These are phyloP conservation scores for Cydia amplana DNA, from an alignment of 1,140 invertebrate genomes.

Conservation along the genomic window DNA sequence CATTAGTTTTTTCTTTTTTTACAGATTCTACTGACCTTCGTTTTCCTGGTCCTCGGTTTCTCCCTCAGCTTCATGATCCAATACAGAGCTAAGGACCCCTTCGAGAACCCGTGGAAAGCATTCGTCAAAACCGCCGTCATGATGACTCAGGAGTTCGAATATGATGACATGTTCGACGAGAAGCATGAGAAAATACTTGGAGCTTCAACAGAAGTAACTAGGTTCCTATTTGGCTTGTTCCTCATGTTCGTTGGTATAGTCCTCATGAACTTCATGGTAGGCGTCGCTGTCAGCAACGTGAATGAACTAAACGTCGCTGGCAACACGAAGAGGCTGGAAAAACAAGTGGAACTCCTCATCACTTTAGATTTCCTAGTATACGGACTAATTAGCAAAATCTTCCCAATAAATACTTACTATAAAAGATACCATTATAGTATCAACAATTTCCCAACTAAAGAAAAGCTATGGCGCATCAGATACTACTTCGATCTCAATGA, in stretches of 20 bases:
- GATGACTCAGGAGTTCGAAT: slow-evolving; percentile 73
- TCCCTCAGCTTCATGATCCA: slow-evolving; percentile 65
- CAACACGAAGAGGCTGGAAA: slow-evolving; percentile 46
- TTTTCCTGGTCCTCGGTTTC: slow-evolving; percentile 67
- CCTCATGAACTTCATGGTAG: slow-evolving; percentile 79
- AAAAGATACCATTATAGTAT: slow-evolving; percentile 24
- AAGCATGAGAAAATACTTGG: slow-evolving; percentile 33
- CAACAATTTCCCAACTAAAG: slow-evolving; percentile 17
- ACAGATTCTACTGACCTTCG: slow-evolving; percentile 56
- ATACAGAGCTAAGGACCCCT: slow-evolving; percentile 48
- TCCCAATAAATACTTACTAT: slow-evolving; percentile 33
- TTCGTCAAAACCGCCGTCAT: slow-evolving; percentile 68
- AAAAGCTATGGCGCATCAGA: slow-evolving; percentile 31
- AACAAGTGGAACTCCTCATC: slow-evolving; percentile 49
- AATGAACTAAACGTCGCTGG: slow-evolving; percentile 70
- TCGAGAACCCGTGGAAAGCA: slow-evolving; percentile 48
- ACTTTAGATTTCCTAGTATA: slow-evolving; percentile 42
- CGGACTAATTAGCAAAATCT: slow-evolving; percentile 25
- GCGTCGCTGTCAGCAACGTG: slow-evolving; percentile 80
- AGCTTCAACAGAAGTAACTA: slow-evolving; percentile 43
- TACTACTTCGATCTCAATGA: slow-evolving; percentile 26
- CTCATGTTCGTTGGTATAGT: slow-evolving; percentile 78
- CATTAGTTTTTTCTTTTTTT: slow-evolving; percentile 31
- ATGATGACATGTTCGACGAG: slow-evolving; percentile 45
- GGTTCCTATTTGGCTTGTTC: slow-evolving; percentile 78